Percentiles rank a stretch among this genome's conserved stretches.
These are phyloP conservation scores for Nyctereutes procyonoides DNA, from an alignment of 2,113 vertebrate species.

Conservation along the genomic window DNA sequence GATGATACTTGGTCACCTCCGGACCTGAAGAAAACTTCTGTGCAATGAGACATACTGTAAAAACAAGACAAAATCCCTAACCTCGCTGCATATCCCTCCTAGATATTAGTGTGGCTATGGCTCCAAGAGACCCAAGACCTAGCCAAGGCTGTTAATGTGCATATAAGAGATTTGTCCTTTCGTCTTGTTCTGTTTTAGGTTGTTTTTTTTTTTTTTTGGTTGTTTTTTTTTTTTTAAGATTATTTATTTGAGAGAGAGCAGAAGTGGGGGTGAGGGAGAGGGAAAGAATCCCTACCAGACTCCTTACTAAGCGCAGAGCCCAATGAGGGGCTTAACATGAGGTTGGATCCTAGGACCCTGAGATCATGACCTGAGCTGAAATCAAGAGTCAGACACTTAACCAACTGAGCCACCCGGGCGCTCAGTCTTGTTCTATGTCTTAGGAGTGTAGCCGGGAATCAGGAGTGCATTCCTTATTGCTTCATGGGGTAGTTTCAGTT, in stretches of 20 bases:
- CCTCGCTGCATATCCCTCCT: neutral
- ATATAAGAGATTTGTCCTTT: neutral
- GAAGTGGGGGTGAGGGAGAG: neutral
- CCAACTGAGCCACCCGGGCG: too few relatives aligned
- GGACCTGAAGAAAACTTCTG: neutral
- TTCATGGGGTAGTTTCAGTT: too few relatives aligned
- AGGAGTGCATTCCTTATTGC: too few relatives aligned
- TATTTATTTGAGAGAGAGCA: neutral
- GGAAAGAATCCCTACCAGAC: neutral
- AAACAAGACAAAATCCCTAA: neutral
- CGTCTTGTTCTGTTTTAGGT: neutral
- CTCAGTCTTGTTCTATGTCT: too few relatives aligned
- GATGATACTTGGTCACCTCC: neutral
- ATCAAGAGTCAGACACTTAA: too few relatives aligned
- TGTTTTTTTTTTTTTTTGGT: neutral
- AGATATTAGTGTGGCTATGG: neutral
- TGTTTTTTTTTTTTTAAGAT: neutral
- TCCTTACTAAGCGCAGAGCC: neutral
- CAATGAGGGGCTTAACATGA: neutral
- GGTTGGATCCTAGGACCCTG: neutral
- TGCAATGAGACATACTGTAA: neutral
- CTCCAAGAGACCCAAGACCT: neutral
- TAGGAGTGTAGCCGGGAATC: too few relatives aligned
- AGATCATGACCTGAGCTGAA: too few relatives aligned
- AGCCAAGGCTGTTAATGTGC: neutral